phyloP scores from a whole-genome alignment of 2,113 vertebrate species.

The Eleginops maclovinus region DNA sequence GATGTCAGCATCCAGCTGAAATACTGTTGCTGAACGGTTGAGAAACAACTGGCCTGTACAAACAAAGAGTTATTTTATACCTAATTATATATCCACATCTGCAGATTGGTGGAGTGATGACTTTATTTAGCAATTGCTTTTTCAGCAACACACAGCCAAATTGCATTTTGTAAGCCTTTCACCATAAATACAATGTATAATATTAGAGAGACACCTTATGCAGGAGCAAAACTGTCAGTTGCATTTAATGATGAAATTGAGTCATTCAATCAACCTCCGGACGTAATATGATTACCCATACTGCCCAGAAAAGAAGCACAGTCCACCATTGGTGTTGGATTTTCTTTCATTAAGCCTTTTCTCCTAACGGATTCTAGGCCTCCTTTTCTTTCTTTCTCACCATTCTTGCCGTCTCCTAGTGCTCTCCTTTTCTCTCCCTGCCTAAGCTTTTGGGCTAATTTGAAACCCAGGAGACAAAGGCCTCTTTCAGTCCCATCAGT shows the following conservation, averaged over 20 bases:
- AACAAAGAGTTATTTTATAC: conserved; percentile 38
- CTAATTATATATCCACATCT: conserved; percentile 21
- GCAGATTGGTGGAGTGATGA: background rate
- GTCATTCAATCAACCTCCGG: conserved; percentile 30
- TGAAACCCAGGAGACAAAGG: conserved; percentile 75
- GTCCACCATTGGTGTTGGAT: conserved; percentile 20
- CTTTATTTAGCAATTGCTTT: conserved; percentile 1
- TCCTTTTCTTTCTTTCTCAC: conserved; percentile 30
- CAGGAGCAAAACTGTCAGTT: conserved; percentile 19
- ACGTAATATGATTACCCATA: conserved; percentile 27
- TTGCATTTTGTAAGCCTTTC: conserved; percentile 3
- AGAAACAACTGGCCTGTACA: conserved; percentile 19
- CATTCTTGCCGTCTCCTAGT: conserved; percentile 20
- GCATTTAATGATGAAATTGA: conserved; percentile 37
- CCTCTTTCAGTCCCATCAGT: conserved; percentile 68
- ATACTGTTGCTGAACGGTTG: conserved; percentile 24
- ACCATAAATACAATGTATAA: background rate
- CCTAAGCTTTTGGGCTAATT: conserved; percentile 66
- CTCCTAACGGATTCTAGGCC: conserved; percentile 41
- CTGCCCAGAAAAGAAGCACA: conserved; percentile 31
- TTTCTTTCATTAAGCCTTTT: conserved; percentile 46
- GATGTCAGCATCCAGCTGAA: conserved; percentile 15
- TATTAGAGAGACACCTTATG: background rate
- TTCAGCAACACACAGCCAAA: background rate
- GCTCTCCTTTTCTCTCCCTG: conserved; percentile 21